phyloP scores from a whole-genome alignment of 2,113 vertebrate species.

The Mugil cephalus region DNA sequence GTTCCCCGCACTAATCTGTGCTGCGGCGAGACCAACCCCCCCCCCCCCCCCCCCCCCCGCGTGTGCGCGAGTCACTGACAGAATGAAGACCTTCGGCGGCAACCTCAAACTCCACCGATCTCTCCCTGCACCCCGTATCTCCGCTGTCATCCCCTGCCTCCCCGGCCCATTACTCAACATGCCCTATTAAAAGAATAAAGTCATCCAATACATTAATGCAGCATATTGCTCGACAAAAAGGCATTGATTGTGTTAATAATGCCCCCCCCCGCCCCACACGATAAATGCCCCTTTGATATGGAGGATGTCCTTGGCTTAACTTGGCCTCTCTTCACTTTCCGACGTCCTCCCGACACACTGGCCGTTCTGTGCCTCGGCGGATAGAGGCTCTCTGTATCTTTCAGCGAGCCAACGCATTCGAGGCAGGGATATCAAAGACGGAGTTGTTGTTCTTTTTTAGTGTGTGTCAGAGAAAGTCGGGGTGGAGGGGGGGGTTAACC shows the following conservation, averaged over 20 bases:
- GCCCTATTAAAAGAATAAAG: constrained; percentile 75
- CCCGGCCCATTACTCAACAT: constrained; percentile 73
- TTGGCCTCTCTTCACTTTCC: constrained; percentile 37
- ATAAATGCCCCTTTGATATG: constrained; percentile 81
- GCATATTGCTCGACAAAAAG: constrained; percentile 75
- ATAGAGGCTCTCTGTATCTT: constrained; percentile 76
- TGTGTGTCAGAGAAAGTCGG: constrained; percentile 51
- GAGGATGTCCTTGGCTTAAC: constrained; percentile 77
- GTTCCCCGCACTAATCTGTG: constrained; percentile 59
- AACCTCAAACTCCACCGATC: constrained; percentile 72
- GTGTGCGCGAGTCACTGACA: constrained; percentile 42
- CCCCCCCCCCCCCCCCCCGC: constrained; percentile 64
- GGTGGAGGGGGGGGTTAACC: constrained; percentile 71
- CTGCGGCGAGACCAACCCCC: constrained; percentile 58
- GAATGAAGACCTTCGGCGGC: constrained; percentile 70
- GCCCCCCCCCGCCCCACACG: too few relatives aligned
- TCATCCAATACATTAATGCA: constrained; percentile 65
- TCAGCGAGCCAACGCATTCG: constrained; percentile 42
- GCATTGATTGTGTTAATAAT: constrained; percentile 81
- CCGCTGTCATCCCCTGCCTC: constrained; percentile 68
- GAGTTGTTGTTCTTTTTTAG: constrained; percentile 65
- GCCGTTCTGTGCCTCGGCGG: constrained; percentile 57
- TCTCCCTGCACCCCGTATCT: constrained; percentile 56
- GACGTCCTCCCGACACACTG: constrained; percentile 71
- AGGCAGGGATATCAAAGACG: constrained; percentile 59